Conservation (phyloP, 1,140 invertebrate genomes). For the Dendrolimus punctatus region DNA sequence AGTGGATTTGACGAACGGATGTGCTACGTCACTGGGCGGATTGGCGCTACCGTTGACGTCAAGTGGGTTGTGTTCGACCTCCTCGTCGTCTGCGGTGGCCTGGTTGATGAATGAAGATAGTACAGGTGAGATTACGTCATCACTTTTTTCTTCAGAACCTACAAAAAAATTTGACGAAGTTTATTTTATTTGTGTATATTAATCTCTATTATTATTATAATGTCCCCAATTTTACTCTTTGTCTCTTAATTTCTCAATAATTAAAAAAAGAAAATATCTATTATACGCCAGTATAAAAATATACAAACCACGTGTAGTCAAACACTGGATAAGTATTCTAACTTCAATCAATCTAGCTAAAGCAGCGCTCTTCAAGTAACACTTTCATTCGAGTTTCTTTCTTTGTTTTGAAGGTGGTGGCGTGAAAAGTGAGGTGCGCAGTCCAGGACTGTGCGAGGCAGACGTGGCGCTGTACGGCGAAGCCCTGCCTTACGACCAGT, state of each 20-base stretch:
- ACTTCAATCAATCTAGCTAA: not conserved
- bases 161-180: too few species aligned
- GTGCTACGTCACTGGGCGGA: constrained; percentile 39
- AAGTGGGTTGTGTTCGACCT: constrained; percentile 53
- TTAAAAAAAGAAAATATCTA: too few species aligned
- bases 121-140: constrained; percentile 31
- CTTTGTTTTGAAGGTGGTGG: constrained; percentile 41
- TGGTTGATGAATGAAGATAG: constrained; percentile 71
- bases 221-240: too few species aligned
- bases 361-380: not conserved
- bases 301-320: too few species aligned
- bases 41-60: constrained; percentile 53
- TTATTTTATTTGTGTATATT: too few species aligned
- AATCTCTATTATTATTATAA: too few species aligned
- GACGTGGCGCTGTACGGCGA: constrained; percentile 66
- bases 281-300: too few species aligned
- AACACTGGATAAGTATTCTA: too few species aligned
- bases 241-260: too few species aligned
- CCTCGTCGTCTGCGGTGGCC: constrained; percentile 56
- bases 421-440: constrained; percentile 75
- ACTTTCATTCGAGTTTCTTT: not conserved
- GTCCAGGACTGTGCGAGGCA: constrained; percentile 72
- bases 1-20: constrained; percentile 56
- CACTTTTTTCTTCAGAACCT: not conserved
- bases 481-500: constrained; percentile 70